Base-by-base conservation (phyloP, 2,797 vertebrate species). In the Notolabrus celidotus region DNA sequence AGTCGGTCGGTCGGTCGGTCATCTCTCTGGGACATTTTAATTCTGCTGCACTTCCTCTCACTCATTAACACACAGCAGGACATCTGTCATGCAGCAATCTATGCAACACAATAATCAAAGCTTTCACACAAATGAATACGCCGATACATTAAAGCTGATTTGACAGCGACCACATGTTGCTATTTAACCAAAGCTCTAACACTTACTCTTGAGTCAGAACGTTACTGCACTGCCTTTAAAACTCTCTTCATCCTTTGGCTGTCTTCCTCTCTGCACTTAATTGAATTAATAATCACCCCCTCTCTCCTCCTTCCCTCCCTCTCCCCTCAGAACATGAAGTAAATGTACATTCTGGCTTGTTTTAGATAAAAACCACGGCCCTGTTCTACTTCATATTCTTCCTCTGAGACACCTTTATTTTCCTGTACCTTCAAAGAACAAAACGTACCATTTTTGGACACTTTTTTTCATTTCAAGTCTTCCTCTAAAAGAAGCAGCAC, bases 311-410 rank as follows among this genome's bases (percentile, higher is more conserved):
- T 53, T 36, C 34, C 29, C n/a, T n/a, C n/a, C n/a, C n/a, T 58
- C 20, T 10, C 4, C 9, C 53, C 36, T 31, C 56, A 59, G 51
- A 69, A 65, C 50, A 46, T 70, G 14, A 73, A 74, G 74, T 75
- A 67, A 74, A 78, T 64, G 67, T 67, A 79, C 52, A 51, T 77
- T 67, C 82, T 88, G 84, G 66, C 71, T 67, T 70, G 42, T 83
- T 82, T 63, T 70, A 83, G 83, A 88, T 86, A 76, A 81, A 80
- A 50, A 36, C 5, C 43, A 36, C 12, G 10, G 39, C 60, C 42
- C n/a, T n/a, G 39, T 51, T 78, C 20, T 19, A 59, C 45, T 70
- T 68, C 59, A 42, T 56, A 51, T 70, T 71, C 77, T 54, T 36
- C 22, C 36, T 53, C 19, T 20, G 50, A 51, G 64, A 73, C 31